Conservation (phyloP, 2,113 vertebrate species). For the Halcyon malimbica region DNA sequence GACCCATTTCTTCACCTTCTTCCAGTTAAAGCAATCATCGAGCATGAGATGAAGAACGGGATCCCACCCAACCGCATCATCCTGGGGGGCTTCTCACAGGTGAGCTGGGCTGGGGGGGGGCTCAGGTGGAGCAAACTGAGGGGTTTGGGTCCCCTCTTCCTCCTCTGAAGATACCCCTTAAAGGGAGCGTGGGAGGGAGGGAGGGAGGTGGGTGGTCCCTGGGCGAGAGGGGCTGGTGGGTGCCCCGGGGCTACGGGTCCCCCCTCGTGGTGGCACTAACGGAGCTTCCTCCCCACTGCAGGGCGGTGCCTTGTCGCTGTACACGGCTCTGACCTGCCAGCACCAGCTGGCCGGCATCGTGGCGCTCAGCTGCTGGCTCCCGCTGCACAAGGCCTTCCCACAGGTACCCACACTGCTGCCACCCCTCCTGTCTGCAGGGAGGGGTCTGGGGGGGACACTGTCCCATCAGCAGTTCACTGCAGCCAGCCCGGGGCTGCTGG, state of each 20-base stretch:
- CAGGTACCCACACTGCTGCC: conserved; percentile 72
- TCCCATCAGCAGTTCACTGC: fast-evolving
- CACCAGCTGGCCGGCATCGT: conserved; percentile 93
- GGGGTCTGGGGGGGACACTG: fast-evolving
- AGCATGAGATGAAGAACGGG: conserved; percentile 94
- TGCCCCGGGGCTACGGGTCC: fast-evolving
- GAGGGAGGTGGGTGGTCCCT: background rate
- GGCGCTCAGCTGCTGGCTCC: conserved; percentile 97
- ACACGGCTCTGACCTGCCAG: conserved; percentile 93
- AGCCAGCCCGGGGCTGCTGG: background rate
- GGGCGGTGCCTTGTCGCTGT: conserved; percentile 96
- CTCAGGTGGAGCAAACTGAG: background rate
- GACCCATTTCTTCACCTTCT: background rate
- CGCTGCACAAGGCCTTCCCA: conserved; percentile 92
- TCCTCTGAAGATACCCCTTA: fast-evolving
- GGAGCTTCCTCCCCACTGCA: background rate
- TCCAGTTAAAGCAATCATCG: conserved; percentile 94
- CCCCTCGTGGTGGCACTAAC: background rate
- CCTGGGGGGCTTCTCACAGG: conserved; percentile 98
- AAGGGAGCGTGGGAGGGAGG: fast-evolving
- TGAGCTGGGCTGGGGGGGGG: conserved; percentile 39
- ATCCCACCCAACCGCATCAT: conserved; percentile 94
- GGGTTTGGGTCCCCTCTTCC: background rate
- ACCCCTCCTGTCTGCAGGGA: fast-evolving
- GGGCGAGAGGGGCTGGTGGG: background rate